Base-by-base conservation (phyloP, 2,113 vertebrate species). In the Anoplopoma fimbria region DNA sequence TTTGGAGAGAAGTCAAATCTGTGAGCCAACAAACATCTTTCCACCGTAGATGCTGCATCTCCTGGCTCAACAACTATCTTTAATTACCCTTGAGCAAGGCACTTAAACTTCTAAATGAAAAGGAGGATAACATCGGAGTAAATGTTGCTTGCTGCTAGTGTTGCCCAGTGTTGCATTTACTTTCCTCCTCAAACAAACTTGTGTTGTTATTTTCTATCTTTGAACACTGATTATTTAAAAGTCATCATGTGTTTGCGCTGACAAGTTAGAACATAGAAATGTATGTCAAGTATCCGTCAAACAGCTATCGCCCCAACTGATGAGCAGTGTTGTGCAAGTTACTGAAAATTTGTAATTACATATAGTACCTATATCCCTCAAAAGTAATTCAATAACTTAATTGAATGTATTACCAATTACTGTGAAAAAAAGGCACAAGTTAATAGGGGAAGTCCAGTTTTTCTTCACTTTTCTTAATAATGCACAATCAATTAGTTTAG, bases 1-100 rank as follows among this genome's bases (percentile, higher is more conserved):
- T 85, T 80, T 81, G 69, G 57, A 88, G 17, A 80, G 63, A 14
- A 71, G 68, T 81, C 73, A 80, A 67, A 74, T 49, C 34, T 75
- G 29, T 49, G 51, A 4, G 7, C 29, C 47, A 42, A 49, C 42
- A 49, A 75, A 67, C 9, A 34, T 69, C 36, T 57, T 42, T 67
- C 34, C 4, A 40, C 17, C 1, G 12, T 10, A 62, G 1, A 65
- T 14, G 57, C 27, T 19, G 27, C 29, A 14, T 34, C 36, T 31
- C 51, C 21, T 38, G 0, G 2, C 23, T 38, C 60, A 31, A 42
- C 49, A 47, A 2, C 58, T 36, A 15, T 15, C 49, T 23, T 33
- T 49, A 60, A 21, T 23, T 31, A 29, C 38, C 57, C 65, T 73
- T 84, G n/a, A 84, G 36, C 58, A 70, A 75, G 49, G 40, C 42